phyloP scores from a whole-genome alignment of 2,888 invertebrate genomes.

The Liodrosophila aerea region DNA sequence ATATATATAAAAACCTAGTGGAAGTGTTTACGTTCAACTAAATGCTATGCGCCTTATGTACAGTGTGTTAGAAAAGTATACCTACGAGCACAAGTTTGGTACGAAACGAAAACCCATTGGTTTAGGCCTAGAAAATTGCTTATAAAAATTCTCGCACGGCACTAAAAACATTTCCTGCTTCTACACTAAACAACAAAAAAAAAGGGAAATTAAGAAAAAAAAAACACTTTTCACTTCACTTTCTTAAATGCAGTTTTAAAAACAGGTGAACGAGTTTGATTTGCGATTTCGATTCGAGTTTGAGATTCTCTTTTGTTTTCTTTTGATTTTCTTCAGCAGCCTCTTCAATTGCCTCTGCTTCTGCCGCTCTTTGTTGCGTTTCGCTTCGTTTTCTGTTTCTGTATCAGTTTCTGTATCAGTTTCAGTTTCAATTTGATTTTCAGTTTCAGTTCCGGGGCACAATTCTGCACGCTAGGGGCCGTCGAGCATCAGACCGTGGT shows the following conservation, averaged over 20 bases:
- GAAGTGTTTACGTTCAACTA: conserved; percentile 45
- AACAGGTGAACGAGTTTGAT: conserved; percentile 77
- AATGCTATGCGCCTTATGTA: conserved; percentile 51
- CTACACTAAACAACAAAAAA: conserved; percentile 44
- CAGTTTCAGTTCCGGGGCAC: conserved; percentile 78
- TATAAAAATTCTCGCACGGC: conserved; percentile 65
- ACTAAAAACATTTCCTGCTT: not conserved
- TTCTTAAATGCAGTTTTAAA: conserved; percentile 74
- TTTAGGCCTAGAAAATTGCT: conserved; percentile 75
- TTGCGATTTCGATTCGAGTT: conserved; percentile 39
- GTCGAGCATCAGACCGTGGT: conserved; percentile 90
- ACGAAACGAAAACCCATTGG: not conserved
- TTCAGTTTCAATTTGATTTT: conserved; percentile 34
- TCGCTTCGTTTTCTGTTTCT: conserved; percentile 36
- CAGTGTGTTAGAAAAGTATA: conserved; percentile 50
- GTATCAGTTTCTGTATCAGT: conserved; percentile 17
- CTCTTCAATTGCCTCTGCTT: not conserved
- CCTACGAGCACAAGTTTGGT: conserved; percentile 7
- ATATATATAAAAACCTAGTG: conserved; percentile 49
- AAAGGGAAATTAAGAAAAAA: conserved; percentile 48
- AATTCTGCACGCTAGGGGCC: conserved; percentile 80
- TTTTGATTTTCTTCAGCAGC: conserved; percentile 25
- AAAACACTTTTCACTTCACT: conserved; percentile 35
- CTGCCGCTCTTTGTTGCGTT: conserved; percentile 24
- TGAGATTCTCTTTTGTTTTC: conserved; percentile 10